A percentile compares a stretch with the other conserved stretches of the same genome.
These are phyloP conservation scores for Mythimna impura DNA, from an alignment of 2,888 invertebrate species.

Conservation along the genomic window DNA sequence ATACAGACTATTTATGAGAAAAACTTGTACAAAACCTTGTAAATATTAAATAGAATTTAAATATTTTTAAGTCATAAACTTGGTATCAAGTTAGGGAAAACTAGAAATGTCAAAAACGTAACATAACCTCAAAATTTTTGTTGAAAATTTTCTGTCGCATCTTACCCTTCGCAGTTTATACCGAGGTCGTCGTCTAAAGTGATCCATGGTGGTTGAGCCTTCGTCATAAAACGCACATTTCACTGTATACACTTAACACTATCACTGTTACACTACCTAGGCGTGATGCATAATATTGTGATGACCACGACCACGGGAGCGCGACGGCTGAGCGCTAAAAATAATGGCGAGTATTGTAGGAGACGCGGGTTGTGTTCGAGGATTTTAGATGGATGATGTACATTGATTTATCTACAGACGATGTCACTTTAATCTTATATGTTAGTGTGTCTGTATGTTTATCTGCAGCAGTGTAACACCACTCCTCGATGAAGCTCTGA, in stretches of 20 bases:
- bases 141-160: constrained; percentile 70
- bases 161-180: constrained; percentile 77
- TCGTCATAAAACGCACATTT: constrained; percentile 87
- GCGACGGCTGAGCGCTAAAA: constrained; percentile 84
- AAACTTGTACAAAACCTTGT: constrained; percentile 33
- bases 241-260: constrained; percentile 74
- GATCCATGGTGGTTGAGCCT: constrained; percentile 80
- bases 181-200: constrained; percentile 82
- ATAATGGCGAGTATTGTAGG: constrained; percentile 75
- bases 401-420: constrained; percentile 54
- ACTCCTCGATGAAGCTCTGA: too few species aligned
- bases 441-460: background rate
- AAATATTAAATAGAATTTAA: background rate
- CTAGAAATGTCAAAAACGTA: constrained; percentile 27
- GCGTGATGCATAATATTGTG: constrained; percentile 60
- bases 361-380: constrained; percentile 51
- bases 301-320: constrained; percentile 66
- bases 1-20: constrained; percentile 47
- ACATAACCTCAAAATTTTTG: constrained; percentile 71
- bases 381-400: constrained; percentile 55
- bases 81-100: constrained; percentile 8
- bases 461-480: background rate
- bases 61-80: constrained; percentile 19
- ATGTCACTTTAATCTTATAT: background rate
- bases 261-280: constrained; percentile 61